Conservation (phyloP, 2,797 vertebrate species). For the Pelodytes ibericus region DNA sequence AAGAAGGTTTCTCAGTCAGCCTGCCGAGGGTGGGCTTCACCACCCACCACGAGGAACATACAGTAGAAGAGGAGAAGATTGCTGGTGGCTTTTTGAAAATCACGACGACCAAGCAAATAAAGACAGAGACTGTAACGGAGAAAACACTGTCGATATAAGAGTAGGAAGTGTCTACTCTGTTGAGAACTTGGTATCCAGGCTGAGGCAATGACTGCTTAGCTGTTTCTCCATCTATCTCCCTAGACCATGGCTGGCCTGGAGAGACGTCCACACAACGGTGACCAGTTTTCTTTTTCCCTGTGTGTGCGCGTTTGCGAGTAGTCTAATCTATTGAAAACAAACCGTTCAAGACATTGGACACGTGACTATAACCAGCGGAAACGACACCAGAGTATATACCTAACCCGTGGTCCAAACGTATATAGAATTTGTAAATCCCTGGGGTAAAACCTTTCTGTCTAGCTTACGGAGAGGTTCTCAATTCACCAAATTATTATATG, state of each 20-base stretch:
- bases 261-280: background rate
- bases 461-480: too few relatives aligned
- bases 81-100: constrained; percentile 62
- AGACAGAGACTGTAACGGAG: constrained; percentile 66
- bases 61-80: constrained; percentile 59
- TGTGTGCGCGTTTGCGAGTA: constrained; percentile 4
- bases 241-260: background rate
- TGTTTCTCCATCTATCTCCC: constrained; percentile 10
- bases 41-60: constrained; percentile 63
- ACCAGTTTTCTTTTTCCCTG: background rate
- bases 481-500: background rate
- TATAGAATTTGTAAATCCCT: background rate
- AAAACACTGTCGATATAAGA: constrained; percentile 65
- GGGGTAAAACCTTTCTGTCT: background rate
- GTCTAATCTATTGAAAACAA: constrained; percentile 10
- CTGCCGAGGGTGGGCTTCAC: constrained; percentile 75
- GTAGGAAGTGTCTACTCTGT: background rate
- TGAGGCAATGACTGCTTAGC: constrained; percentile 29
- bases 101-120: constrained; percentile 69
- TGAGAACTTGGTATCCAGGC: constrained; percentile 24
- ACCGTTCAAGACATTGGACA: background rate
- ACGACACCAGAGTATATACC: background rate
- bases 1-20: constrained; percentile 73
- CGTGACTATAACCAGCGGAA: too few relatives aligned
- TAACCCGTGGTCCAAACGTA: background rate